phyloP scores from a whole-genome alignment of 2,113 vertebrate species.

The Malurus melanocephalus region DNA sequence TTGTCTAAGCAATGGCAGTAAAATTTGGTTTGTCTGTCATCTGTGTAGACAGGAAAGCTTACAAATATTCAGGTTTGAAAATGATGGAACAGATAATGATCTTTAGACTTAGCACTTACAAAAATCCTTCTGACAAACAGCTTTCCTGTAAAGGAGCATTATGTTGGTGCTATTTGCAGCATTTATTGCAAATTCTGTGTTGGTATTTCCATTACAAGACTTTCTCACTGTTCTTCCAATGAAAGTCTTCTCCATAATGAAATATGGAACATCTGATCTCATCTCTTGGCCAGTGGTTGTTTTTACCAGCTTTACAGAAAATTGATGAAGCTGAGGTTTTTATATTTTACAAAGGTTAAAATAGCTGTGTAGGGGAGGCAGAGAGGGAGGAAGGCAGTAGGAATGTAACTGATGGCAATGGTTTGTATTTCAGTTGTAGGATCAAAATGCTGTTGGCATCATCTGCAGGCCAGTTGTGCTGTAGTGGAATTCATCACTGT shows the following conservation, averaged over 20 bases:
- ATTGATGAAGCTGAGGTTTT: conserved; percentile 41
- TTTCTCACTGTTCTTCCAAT: conserved; percentile 21
- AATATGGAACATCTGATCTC: conserved; percentile 5
- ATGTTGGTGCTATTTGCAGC: background rate
- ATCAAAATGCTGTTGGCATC: background rate
- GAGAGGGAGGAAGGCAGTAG: background rate
- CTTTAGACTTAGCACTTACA: background rate
- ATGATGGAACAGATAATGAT: background rate
- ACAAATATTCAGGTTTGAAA: background rate
- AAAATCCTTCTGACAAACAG: conserved; percentile 3
- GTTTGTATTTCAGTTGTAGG: background rate
- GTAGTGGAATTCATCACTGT: background rate
- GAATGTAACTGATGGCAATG: background rate
- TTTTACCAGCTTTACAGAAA: conserved; percentile 53
- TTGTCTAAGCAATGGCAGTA: background rate
- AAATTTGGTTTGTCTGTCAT: background rate
- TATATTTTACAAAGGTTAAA: conserved; percentile 22
- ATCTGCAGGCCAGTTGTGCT: background rate
- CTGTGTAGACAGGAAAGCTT: rapidly evolving
- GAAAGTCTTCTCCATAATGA: conserved; percentile 28
- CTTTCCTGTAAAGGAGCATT: background rate
- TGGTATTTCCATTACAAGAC: conserved; percentile 27
- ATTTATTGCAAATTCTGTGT: background rate
- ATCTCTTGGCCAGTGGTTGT: background rate
- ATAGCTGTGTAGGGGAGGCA: background rate